These are phyloP conservation scores for Riptortus pedestris DNA, from an alignment of 1,140 invertebrate genomes.

Conservation along the genomic window DNA sequence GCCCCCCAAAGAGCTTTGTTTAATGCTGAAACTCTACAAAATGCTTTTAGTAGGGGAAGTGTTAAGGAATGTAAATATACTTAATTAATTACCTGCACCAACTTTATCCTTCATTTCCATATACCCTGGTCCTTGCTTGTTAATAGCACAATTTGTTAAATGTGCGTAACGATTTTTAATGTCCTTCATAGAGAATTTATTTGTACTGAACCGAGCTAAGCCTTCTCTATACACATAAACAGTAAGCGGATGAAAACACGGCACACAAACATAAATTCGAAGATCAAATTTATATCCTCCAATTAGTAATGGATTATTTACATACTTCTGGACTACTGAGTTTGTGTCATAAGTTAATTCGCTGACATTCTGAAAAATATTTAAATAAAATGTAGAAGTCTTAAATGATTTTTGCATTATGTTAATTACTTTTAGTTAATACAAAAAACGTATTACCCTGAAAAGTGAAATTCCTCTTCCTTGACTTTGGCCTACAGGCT, in stretches of 20 bases:
- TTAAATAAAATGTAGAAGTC: not conserved
- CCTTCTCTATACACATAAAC: conserved; percentile 76
- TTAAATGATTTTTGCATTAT: too few relatives aligned
- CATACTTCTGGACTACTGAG: conserved; percentile 70
- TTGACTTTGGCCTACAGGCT: conserved; percentile 73
- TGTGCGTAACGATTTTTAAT: conserved; percentile 79
- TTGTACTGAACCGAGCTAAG: conserved; percentile 55
- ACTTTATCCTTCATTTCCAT: conserved; percentile 66
- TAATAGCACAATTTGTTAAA: conserved; percentile 78
- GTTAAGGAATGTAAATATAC: too few relatives aligned
- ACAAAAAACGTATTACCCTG: too few relatives aligned
- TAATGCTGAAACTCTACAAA: too few relatives aligned
- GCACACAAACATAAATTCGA: conserved; percentile 71
- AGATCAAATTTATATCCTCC: conserved; percentile 83
- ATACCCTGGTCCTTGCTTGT: conserved; percentile 67
- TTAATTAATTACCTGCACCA: conserved; percentile 49
- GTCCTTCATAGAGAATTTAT: conserved; percentile 71
- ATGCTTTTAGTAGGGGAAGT: too few relatives aligned
- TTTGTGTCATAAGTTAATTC: conserved; percentile 58
- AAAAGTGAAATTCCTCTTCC: conserved; percentile 74
- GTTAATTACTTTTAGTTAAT: too few relatives aligned
- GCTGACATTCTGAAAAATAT: conserved; percentile 53
- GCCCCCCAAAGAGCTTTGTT: not conserved
- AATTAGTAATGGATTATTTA: conserved; percentile 72
- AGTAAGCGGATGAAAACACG: conserved; percentile 67